A percentile compares a stretch with the other conserved stretches of the same genome.
Evolutionary conservation across 2,113 vertebrate species (phyloP).

Genomic region (Delphinus delphis): DNA sequence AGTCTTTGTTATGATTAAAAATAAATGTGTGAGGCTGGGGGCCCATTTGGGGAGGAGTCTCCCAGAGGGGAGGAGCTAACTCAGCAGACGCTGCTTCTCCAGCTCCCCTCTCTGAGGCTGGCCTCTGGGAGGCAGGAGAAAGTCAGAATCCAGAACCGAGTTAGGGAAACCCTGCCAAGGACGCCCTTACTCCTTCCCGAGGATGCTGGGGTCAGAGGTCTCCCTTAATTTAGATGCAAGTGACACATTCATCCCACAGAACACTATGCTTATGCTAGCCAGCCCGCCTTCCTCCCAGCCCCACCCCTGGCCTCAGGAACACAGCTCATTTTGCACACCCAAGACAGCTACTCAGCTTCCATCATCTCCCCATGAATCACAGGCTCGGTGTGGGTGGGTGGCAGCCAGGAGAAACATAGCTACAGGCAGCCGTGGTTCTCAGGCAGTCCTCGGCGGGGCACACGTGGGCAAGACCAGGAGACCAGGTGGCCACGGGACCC

Average conservation of each 20-base stretch:
- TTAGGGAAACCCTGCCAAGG: neutral
- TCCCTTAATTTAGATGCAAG: neutral
- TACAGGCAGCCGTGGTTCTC: neutral
- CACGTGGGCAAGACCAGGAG: neutral
- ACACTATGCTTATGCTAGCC: neutral
- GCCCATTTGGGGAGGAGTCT: neutral
- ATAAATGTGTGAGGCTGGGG: neutral
- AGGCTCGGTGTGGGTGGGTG: neutral
- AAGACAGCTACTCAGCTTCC: neutral
- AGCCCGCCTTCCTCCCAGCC: neutral
- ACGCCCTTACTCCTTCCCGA: neutral
- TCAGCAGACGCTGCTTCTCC: too few relatives aligned
- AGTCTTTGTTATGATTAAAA: neutral
- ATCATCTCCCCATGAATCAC: neutral
- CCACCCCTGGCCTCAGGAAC: neutral
- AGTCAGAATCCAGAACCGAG: neutral
- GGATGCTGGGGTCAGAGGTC: neutral
- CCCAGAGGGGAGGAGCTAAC: neutral
- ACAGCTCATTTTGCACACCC: neutral
- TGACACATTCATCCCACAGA: neutral
- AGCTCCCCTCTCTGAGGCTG: neutral
- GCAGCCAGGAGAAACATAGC: neutral
- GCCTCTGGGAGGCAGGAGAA: neutral
- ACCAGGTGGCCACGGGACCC: neutral
- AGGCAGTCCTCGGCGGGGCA: neutral